Percentiles rank a stretch among this genome's conserved stretches.
Conservation (phyloP, 2,888 invertebrate genomes). For the Podotricha telesiphe region DNA sequence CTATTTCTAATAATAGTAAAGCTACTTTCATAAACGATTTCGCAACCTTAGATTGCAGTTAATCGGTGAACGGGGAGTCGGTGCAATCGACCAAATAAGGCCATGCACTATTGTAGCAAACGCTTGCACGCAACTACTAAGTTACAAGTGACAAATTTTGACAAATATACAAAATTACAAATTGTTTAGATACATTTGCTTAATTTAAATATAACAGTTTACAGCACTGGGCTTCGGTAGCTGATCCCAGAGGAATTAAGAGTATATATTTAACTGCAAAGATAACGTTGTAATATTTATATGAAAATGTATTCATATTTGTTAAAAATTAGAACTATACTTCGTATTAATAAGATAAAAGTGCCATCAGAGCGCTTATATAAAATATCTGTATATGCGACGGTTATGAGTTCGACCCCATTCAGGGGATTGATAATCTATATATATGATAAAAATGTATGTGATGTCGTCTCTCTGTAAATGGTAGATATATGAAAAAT, state of each 20-base stretch:
- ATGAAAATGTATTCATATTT: too few relatives aligned
- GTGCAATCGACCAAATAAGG: constrained; percentile 46
- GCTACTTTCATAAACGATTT: constrained; percentile 39
- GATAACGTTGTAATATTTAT: neutral
- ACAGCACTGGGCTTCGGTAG: neutral
- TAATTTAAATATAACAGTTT: neutral
- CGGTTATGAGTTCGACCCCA: too few relatives aligned
- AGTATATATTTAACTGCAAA: neutral
- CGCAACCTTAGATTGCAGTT: constrained; percentile 38
- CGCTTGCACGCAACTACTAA: constrained; percentile 16
- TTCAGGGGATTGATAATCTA: too few relatives aligned
- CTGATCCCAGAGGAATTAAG: neutral
- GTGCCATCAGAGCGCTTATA: too few relatives aligned
- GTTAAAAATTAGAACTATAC: too few relatives aligned
- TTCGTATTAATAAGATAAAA: too few relatives aligned
- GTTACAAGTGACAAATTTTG: constrained; percentile 19
- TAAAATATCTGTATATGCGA: too few relatives aligned
- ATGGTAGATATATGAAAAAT: too few relatives aligned
- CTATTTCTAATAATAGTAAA: constrained; percentile 25
- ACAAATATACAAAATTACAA: constrained; percentile 9
- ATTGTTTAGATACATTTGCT: constrained; percentile 1
- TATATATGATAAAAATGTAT: too few relatives aligned
- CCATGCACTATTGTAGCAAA: constrained; percentile 38
- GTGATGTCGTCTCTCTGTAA: too few relatives aligned
- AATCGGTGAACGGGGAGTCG: constrained; percentile 43